phyloP scores from a whole-genome alignment of 1,140 invertebrate genomes.

The Ericerus pela region DNA sequence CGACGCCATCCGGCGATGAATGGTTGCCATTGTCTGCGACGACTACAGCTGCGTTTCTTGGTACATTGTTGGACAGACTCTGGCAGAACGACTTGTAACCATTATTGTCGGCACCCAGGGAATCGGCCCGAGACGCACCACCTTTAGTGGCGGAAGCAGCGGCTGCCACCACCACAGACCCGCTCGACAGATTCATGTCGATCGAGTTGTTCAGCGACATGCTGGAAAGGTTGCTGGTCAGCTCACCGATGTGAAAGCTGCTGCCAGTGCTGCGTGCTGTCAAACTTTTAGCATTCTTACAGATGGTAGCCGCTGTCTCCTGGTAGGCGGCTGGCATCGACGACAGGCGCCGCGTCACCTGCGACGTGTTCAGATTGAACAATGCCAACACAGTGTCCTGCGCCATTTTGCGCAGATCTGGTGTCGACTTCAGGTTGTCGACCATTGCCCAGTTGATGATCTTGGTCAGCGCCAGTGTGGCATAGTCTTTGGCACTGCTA shows the following conservation, averaged over 20 bases:
- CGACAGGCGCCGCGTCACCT: constrained; percentile 67
- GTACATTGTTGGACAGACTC: too few species aligned
- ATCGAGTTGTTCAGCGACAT: too few species aligned
- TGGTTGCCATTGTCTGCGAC: too few species aligned
- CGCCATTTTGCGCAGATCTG: constrained; percentile 63
- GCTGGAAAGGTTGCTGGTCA: too few species aligned
- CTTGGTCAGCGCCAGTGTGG: constrained; percentile 45
- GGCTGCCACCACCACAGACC: too few species aligned
- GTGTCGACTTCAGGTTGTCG: constrained; percentile 47
- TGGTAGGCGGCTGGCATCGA: constrained; percentile 66
- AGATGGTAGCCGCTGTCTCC: constrained; percentile 63
- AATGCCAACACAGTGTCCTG: constrained; percentile 65
- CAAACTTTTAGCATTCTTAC: constrained; percentile 38
- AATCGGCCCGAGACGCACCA: too few species aligned
- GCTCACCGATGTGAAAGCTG: background rate
- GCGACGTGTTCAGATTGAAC: constrained; percentile 77
- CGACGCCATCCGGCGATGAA: too few species aligned
- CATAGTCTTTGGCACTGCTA: constrained; percentile 33
- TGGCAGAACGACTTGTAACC: too few species aligned
- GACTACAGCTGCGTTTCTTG: too few species aligned
- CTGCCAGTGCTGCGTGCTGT: background rate
- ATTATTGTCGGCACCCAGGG: too few species aligned
- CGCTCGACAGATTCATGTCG: too few species aligned
- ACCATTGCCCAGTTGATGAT: constrained; percentile 34
- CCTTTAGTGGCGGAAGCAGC: too few species aligned